Base-by-base conservation (phyloP, 1,140 invertebrate genomes). In the Nasonia giraulti region DNA sequence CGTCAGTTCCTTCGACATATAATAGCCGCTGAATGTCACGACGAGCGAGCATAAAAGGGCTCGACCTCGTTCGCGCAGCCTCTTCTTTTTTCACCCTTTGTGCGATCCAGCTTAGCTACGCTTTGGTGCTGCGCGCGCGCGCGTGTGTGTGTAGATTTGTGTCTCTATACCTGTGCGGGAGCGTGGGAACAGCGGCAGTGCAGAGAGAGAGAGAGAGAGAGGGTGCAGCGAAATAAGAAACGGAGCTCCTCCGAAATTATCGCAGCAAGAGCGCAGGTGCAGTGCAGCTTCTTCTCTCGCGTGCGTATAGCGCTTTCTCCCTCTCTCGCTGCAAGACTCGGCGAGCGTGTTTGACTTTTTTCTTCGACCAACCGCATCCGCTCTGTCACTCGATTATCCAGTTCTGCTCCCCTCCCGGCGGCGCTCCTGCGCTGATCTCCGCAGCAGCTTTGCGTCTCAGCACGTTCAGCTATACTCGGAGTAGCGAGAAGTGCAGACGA, bases 401-500 rank as follows among this genome's bases (percentile, higher is more conserved):
- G 69, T 71, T 71, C 69, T 71, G 4, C 27, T 11, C 23, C 69
- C 69, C 31, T 33, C 69, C 27, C 69, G 14, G 8, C 8, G 7
- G 23, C 27, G 7, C 33, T 37, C 33, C 33, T 37, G 10, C 31
- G 14, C 27, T 17, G 23, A 33, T 71, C 69, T 71, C 23, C 0
- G 14, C 50, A 10, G 77, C 33, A 68, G 31, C 31, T 20, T 68
- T 44, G 40, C 10, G 50, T 17, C 55, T 37, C 50, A 8, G 55
- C 50, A 12, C 77, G 55, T 17, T 17, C 77, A 17, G 6, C 7
- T 44, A 37, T 55, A 14, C 55, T 20, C 20, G 20, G 17, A 7
- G 17, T 7, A 62, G 55, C 17, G 14, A 44, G 20, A 88, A 85
- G 23, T 50, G 47, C 55, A n/a, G 55, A 62, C 17, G 55, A 62